phyloP scores from a whole-genome alignment of 2,888 invertebrate species.

The Mesorhabditis spiculigera region DNA sequence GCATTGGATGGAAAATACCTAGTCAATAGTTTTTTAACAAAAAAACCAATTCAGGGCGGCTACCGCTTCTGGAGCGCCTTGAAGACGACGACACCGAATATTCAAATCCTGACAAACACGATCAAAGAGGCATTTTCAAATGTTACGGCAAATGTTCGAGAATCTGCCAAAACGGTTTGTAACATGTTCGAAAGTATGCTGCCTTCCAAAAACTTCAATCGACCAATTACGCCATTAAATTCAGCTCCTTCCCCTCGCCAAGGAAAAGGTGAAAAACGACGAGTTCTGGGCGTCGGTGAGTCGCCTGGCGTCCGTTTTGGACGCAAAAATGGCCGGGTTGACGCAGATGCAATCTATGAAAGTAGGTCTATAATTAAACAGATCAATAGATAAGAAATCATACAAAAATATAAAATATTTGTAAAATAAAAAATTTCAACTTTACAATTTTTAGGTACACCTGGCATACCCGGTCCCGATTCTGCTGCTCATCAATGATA shows the following conservation, averaged over 20 bases:
- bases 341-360: neutral
- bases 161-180: neutral
- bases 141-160: neutral
- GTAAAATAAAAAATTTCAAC: no score
- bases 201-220: no score
- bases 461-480: neutral
- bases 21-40: no score
- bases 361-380: no score
- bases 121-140: neutral
- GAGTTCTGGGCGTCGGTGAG: neutral
- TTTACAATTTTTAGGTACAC: neutral
- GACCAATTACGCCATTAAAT: neutral
- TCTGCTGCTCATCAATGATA: neutral
- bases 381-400: neutral
- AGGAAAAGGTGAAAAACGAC: neutral
- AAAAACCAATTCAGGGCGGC: neutral
- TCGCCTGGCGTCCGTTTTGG: neutral
- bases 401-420: no score
- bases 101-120: neutral
- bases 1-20: no score
- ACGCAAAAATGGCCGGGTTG: conserved; percentile 2
- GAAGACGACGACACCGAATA: neutral
- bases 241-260: neutral
- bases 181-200: no score
- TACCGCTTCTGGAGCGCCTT: neutral